These are phyloP conservation scores for Drosophila helvetica DNA, from an alignment of 2,888 invertebrate genomes.

Conservation along the genomic window DNA sequence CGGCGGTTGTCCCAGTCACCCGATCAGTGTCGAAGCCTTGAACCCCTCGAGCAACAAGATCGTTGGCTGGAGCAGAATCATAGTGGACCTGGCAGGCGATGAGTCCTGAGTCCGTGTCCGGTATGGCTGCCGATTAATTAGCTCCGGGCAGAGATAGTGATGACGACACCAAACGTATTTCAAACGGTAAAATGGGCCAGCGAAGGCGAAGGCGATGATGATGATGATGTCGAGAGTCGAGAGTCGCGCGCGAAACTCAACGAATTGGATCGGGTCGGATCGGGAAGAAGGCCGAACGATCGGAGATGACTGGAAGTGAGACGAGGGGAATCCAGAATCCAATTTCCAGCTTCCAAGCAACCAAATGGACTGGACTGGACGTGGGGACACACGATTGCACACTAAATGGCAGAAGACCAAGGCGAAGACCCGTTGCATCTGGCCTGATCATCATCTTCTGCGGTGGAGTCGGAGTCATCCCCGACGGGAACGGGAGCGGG, in stretches of 20 bases:
- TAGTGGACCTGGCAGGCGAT: neutral
- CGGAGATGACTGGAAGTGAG: conserved; percentile 5
- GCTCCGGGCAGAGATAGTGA: conserved; percentile 14
- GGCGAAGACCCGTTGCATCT: conserved; percentile 49
- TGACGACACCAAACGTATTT: conserved; percentile 54
- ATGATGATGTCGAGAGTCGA: neutral
- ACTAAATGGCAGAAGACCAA: conserved; percentile 80
- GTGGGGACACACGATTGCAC: conserved; percentile 84
- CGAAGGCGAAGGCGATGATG: no score
- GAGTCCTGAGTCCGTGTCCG: neutral
- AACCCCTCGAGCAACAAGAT: conserved; percentile 22
- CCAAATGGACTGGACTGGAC: conserved; percentile 82
- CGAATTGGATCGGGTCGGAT: conserved; percentile 26
- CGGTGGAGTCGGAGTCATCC: conserved; percentile 29
- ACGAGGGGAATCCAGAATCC: neutral
- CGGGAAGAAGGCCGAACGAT: conserved; percentile 4
- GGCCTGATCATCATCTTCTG: conserved; percentile 33
- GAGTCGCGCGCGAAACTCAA: conserved; percentile 23
- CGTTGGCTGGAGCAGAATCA: conserved; percentile 9
- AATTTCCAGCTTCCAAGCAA: conserved; percentile 28
- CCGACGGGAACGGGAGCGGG: conserved; percentile 14
- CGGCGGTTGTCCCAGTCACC: conserved; percentile 14
- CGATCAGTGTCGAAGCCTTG: conserved; percentile 29
- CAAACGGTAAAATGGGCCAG: conserved; percentile 62
- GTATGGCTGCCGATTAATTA: conserved; percentile 31